Evolutionary conservation across 2,797 vertebrate species (phyloP).

Genomic region (Erethizon dorsatum): DNA sequence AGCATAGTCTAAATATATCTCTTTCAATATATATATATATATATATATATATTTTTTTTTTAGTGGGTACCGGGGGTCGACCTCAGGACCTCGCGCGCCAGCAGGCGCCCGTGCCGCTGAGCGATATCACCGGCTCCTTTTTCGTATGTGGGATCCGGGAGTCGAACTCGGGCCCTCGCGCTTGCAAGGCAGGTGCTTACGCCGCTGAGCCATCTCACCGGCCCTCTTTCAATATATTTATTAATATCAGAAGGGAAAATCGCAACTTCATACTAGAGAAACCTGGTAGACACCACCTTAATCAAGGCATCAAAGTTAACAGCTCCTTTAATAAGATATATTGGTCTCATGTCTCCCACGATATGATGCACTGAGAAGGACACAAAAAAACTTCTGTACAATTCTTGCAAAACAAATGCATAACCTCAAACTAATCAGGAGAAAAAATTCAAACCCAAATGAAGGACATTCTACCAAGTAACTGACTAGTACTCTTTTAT

Average conservation of each 20-base stretch:
- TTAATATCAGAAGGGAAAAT: slow-evolving; percentile 35
- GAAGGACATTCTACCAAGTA: slow-evolving; percentile 40
- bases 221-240: slow-evolving; percentile 3
- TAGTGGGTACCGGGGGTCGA: no score
- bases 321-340: background rate
- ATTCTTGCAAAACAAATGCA: background rate
- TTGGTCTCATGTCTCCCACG: background rate
- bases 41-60: no score
- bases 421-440: slow-evolving; percentile 25
- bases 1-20: background rate
- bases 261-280: background rate
- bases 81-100: no score
- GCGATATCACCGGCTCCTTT: no score
- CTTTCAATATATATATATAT: background rate
- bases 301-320: slow-evolving; percentile 23
- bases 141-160: no score
- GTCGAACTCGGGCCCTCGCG: no score
- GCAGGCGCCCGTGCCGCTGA: no score
- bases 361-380: background rate
- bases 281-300: background rate
- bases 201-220: no score
- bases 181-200: no score
- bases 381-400: background rate
- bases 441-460: background rate
- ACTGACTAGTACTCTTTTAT: background rate